Evolutionary conservation across 2,888 invertebrate species (phyloP).

Genomic region (Piscicola geometra): DNA sequence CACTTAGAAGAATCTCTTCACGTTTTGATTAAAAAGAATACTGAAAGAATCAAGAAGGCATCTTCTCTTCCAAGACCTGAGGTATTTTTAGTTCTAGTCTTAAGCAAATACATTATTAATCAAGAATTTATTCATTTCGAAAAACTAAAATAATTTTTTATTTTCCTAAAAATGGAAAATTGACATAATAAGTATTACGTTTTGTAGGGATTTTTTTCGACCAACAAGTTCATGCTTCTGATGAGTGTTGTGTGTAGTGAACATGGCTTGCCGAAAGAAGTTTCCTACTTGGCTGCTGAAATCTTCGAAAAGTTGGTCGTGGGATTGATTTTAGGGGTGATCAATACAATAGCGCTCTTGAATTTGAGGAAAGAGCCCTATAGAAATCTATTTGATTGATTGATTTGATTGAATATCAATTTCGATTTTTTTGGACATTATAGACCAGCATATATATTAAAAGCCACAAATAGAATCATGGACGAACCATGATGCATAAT

Average conservation of each 20-base stretch:
- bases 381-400: background rate
- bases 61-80: background rate
- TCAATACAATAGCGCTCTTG: background rate
- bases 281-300: background rate
- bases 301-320: background rate
- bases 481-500: too few species aligned
- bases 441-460: too few species aligned
- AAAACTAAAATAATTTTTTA: too few species aligned
- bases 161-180: too few species aligned
- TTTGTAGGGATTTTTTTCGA: background rate
- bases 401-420: background rate
- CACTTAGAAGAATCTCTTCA: background rate
- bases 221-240: background rate
- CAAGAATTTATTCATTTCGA: background rate
- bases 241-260: background rate
- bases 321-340: background rate
- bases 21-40: background rate
- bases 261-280: background rate
- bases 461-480: too few species aligned
- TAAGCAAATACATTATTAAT: background rate
- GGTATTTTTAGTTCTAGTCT: background rate
- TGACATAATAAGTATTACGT: too few species aligned
- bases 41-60: background rate
- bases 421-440: background rate
- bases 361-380: background rate